A percentile compares a stretch with the other conserved stretches of the same genome.
Evolutionary conservation across 2,888 invertebrate species (phyloP).

Genomic region (Eudemis profundana): DNA sequence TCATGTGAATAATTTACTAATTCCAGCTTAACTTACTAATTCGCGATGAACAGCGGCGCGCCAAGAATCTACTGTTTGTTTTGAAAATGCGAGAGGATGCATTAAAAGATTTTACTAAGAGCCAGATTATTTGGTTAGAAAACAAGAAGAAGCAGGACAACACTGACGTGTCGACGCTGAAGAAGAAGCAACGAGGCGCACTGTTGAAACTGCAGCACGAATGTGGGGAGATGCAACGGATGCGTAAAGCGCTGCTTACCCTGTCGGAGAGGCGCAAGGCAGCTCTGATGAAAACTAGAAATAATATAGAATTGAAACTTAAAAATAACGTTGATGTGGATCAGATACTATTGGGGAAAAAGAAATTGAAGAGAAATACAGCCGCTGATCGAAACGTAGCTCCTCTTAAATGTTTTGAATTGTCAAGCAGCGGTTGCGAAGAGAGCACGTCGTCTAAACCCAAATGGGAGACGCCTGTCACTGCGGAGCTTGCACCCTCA

Average conservation of each 20-base stretch:
- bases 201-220: constrained; percentile 87
- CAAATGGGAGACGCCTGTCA: constrained; percentile 47
- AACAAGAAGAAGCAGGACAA: constrained; percentile 79
- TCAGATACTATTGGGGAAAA: constrained; percentile 71
- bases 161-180: constrained; percentile 81
- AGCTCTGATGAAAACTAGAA: constrained; percentile 78
- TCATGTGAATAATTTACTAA: constrained; percentile 41
- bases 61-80: constrained; percentile 77
- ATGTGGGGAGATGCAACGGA: constrained; percentile 88
- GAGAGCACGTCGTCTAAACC: constrained; percentile 62
- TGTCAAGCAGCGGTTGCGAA: constrained; percentile 77
- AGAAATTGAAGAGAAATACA: constrained; percentile 67
- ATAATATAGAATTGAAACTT: constrained; percentile 74
- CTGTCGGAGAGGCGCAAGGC: constrained; percentile 76
- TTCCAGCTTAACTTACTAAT: constrained; percentile 82
- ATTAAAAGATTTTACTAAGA: constrained; percentile 79
- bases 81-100: constrained; percentile 82
- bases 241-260: constrained; percentile 75
- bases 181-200: constrained; percentile 88
- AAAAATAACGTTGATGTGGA: constrained; percentile 71
- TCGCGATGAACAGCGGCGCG: constrained; percentile 81
- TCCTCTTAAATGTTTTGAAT: constrained; percentile 78
- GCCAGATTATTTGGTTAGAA: constrained; percentile 79
- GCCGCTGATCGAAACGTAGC: constrained; percentile 62
- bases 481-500: constrained; percentile 41